Evolutionary conservation across 2,888 invertebrate species (phyloP), one percentile per base, ranked within the genome.

Genomic region (Sialis fuliginosa): DNA sequence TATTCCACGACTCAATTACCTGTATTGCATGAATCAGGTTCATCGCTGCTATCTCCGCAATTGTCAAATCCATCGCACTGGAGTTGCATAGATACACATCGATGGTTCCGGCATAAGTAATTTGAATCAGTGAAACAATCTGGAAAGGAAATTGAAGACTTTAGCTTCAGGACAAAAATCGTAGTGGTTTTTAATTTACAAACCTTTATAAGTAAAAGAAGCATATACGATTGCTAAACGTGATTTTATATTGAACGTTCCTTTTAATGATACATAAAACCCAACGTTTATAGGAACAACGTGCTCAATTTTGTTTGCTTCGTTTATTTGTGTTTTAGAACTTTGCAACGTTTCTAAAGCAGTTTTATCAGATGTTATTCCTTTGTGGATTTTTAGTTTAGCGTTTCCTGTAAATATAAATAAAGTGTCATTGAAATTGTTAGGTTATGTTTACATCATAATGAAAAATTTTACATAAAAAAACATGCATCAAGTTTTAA

Each of bases 1-100:
- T 22, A 13, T 6, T 41, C 10, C 4, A 13, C 2, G 12, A 33
- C 5, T n/a, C 10, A 31, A 33, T 49, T 54, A 70, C 72, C 70
- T 61, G 64, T 62, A 45, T 70, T 70, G 52, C 81, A 81, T 43
- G 73, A 68, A 1, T 69, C 61, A 1, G 74, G 72, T 59, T 82
- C 82, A 59, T 82, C 82, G 52, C 77, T 79, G 50, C 72, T 72
- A 58, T 82, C 82, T 1, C 82, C 83, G 54, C 84, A 84, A 54
- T 84, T 81, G 62, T 84, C 81, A 53, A 81, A 79, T 6, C 81
- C 80, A 60, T 85, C 83, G 58, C 84, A 84, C 47, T 75, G 74
- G 35, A 84, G 61, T 30, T 75, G 70, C 43, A 68, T 69, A 1
- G 78, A 73, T 54, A 82, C 77, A 58, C 84, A 84, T 48, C 81